Evolutionary conservation across 2,797 vertebrate species (phyloP), one percentile per base, ranked within the genome.

Genomic region (Uromys caudimaculatus): DNA sequence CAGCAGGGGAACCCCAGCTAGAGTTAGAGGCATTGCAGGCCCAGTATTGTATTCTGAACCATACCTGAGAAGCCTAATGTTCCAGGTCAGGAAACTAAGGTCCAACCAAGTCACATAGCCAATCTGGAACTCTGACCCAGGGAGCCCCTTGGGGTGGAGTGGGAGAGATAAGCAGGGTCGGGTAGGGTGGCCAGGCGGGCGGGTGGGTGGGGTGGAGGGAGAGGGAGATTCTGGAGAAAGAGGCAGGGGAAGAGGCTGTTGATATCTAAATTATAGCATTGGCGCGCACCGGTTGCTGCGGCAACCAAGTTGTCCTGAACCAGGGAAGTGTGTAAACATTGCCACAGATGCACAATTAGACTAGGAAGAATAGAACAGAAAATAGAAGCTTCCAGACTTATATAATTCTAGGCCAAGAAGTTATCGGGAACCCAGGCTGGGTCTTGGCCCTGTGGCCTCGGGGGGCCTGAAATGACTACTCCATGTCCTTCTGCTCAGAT

Each of bases 181-280:
- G 88, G 47, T 41, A 71, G 81, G 95, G 91, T 60, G 76, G 38
- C 82, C 0, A 21, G n/a, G 69, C n/a, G 6, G n/a, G n/a, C 17
- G 3, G 16, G 69, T 17, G n/a, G 69, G 69, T 3, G 3, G 69
- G 69, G n/a, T 71, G 41, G 83, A 44, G 89, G 95, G 23, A 69
- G 84, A 52, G 76, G 21, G 64, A 41, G 77, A 24, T 23, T 78
- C 83, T 58, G 17, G 73, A 91, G 95, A 96, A 98, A 98, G 97
- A 96, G 98, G 98, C 95, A 97, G 98, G 91, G 76, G 54, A 93
- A 94, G 96, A 92, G 95, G 97, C 96, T 98, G 97, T 96, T 98
- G 98, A 99, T 99, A 97, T 98, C 98, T 98, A 98, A 99, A 99
- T 99, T 98, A 98, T 97, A 99, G 98, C 98, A 98, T 98, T 98